A percentile compares a stretch with the other conserved stretches of the same genome.
These are phyloP conservation scores for Dendrocincla fuliginosa DNA, from an alignment of 2,797 vertebrate genomes.

Conservation along the genomic window DNA sequence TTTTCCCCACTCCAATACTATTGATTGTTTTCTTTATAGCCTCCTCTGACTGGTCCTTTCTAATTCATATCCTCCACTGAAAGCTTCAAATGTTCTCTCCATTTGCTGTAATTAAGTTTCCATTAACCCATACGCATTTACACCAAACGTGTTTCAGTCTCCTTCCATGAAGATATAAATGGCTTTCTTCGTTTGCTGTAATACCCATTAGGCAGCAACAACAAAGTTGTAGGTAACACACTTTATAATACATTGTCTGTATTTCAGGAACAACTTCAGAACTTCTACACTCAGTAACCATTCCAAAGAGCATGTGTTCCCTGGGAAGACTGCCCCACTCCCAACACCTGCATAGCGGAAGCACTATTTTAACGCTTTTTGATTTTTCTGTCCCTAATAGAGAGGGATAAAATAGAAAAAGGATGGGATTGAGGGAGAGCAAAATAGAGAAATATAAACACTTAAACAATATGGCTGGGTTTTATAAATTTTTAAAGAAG, in stretches of 20 bases:
- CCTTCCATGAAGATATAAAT: not conserved
- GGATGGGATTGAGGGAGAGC: fast-evolving
- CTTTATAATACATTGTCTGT: not conserved
- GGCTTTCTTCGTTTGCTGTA: not conserved
- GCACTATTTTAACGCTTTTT: not conserved
- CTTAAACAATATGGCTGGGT: fast-evolving
- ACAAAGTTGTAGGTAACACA: not conserved
- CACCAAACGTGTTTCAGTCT: not conserved
- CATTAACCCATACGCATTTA: slow-evolving; percentile 24
- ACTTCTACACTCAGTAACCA: not conserved
- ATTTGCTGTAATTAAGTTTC: slow-evolving; percentile 46
- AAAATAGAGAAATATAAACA: not conserved
- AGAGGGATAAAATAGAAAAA: not conserved
- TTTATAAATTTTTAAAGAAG: not conserved
- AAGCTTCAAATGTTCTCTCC: not conserved
- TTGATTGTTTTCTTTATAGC: slow-evolving; percentile 28
- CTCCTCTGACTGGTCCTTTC: not conserved
- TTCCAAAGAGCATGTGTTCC: not conserved
- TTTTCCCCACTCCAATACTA: slow-evolving; percentile 8
- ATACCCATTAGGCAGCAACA: not conserved
- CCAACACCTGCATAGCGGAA: not conserved
- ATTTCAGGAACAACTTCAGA: not conserved
- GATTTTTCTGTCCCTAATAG: not conserved
- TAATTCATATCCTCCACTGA: not conserved
- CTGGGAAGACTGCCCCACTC: not conserved